Base-by-base conservation (phyloP, 2,888 invertebrate genomes). In the Maniola hyperantus region DNA sequence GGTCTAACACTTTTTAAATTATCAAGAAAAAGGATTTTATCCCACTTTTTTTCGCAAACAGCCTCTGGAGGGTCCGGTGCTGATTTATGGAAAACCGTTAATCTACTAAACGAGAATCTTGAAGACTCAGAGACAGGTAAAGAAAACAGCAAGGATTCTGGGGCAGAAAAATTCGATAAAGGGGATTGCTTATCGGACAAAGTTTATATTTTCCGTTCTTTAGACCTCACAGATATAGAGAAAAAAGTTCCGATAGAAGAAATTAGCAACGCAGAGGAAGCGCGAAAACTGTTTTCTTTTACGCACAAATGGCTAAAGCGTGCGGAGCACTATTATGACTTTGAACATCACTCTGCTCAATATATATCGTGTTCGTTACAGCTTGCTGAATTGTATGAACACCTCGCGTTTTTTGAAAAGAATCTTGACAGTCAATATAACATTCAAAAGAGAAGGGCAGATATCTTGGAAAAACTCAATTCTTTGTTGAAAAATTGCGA, bases 361-460 rank as follows among this genome's bases (percentile, higher is more conserved):
- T 94, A 93, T 73, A 93, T 94, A 64, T 93, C 94, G 53, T 92
- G 93, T 67, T 92, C 94, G 1, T 78, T 94, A 70, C 94, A 94
- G 77, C 79, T 94, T 54, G 95, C 95, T 51, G 94, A 95, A 74
- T 81, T 95, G 13, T 96, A 95, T 78, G 94, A 94, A 73, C 93
- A 94, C 76, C 85, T 97, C 62, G 94, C 95, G 0, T 95, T 95
- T 81, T 97, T 96, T 84, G 96, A 97, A 81, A 88, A 93, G 48
- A 95, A 95, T 77, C 88, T 95, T 51, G 96, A 96, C 69, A 86
- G 84, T 69, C 91, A 91, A 72, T 94, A 95, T 76, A 91, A 85
- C 68, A 91, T 94, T 26, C 94, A 94, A 73, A 94, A 93, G 78
- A 86, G 93, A 55, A 84, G 94, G 20, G 93, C 93, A 1, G 94